phyloP scores from a whole-genome alignment of 2,797 vertebrate genomes.

The Melanogrammus aeglefinus region DNA sequence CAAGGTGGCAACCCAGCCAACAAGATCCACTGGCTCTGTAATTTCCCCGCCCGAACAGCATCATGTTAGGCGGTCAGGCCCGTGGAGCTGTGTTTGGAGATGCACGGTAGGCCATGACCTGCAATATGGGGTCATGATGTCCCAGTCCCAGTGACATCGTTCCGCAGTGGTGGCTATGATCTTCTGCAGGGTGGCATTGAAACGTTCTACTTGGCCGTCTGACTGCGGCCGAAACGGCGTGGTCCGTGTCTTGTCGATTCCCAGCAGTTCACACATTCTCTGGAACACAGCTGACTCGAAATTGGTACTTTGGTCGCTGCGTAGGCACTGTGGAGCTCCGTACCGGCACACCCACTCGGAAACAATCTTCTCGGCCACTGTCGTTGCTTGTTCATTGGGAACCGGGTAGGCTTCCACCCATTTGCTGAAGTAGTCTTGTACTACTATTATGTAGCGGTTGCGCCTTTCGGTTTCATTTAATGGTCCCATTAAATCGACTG shows the following conservation, averaged over 20 bases:
- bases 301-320: constrained; percentile 32
- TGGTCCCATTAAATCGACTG: constrained; percentile 12
- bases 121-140: no score
- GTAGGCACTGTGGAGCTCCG: constrained; percentile 7
- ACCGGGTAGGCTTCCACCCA: constrained; percentile 18
- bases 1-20: background rate
- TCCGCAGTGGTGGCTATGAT: no score
- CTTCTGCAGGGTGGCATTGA: constrained; percentile 16
- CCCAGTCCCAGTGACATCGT: no score
- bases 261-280: constrained; percentile 24
- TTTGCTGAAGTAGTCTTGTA: no score
- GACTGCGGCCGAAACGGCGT: constrained; percentile 24
- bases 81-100: no score
- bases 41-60: no score
- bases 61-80: no score
- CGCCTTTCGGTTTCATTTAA: constrained; percentile 30
- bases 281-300: constrained; percentile 30
- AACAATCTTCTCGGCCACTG: no score
- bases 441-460: constrained; percentile 28
- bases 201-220: constrained; percentile 5
- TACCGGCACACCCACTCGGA: no score
- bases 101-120: no score
- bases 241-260: constrained; percentile 31
- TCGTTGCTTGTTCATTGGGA: background rate
- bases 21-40: no score